Conservation (phyloP, 2,888 invertebrate species). For the Scrobipalpa atriplicella region DNA sequence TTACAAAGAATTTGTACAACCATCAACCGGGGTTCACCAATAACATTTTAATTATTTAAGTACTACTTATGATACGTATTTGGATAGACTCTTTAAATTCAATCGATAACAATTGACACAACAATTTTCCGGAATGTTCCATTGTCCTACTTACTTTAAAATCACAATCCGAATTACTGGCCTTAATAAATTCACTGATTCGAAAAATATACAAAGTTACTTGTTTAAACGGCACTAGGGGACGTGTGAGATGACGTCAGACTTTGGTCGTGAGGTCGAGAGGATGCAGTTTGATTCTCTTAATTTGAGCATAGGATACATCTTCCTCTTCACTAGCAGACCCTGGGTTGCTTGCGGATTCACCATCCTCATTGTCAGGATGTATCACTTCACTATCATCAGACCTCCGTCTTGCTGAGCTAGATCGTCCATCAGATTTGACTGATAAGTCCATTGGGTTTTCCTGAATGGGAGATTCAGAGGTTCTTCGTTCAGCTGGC, state of each 20-base stretch:
- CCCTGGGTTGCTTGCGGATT: constrained; percentile 71
- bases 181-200: constrained; percentile 65
- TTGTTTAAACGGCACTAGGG: constrained; percentile 50
- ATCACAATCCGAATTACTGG: constrained; percentile 81
- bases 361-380: constrained; percentile 71
- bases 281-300: constrained; percentile 83
- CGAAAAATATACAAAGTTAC: constrained; percentile 40
- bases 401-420: constrained; percentile 74
- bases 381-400: constrained; percentile 78
- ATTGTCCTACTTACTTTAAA: constrained; percentile 66
- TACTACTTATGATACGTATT: constrained; percentile 77
- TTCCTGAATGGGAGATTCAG: constrained; percentile 85
- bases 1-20: constrained; percentile 77
- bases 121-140: constrained; percentile 53
- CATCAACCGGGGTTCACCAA: constrained; percentile 68
- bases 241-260: constrained; percentile 66
- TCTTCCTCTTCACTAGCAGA: constrained; percentile 78
- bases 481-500: constrained; percentile 70
- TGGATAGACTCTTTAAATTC: constrained; percentile 79
- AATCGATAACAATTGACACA: constrained; percentile 77
- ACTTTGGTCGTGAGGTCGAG: constrained; percentile 88
- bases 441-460: constrained; percentile 92
- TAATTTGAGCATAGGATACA: constrained; percentile 82
- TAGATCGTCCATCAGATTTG: constrained; percentile 84
- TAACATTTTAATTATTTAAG: constrained; percentile 61